phyloP scores from a whole-genome alignment of 2,113 vertebrate genomes.

The Thalassoma bifasciatum region DNA sequence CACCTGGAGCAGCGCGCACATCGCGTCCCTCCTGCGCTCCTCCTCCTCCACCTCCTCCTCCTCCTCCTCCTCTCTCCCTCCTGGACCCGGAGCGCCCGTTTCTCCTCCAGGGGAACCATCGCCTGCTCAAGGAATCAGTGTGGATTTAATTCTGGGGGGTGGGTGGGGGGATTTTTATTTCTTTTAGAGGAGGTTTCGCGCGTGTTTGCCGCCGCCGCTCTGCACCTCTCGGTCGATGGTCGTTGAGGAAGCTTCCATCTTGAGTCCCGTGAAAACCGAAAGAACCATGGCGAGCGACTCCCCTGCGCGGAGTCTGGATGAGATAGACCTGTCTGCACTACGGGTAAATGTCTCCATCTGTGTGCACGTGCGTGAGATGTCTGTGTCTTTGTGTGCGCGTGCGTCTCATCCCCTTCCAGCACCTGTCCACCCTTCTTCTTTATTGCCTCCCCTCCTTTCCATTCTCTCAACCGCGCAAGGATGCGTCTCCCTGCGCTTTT shows the following conservation, averaged over 20 bases:
- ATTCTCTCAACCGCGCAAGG: conserved; percentile 19
- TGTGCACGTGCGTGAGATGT: conserved; percentile 6
- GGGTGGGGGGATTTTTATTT: conserved; percentile 39
- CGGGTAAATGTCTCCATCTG: conserved; percentile 84
- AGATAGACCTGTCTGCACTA: conserved; percentile 96
- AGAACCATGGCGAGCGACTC: conserved; percentile 97
- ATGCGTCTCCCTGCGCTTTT: conserved; percentile 43
- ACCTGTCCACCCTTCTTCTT: conserved; percentile 45
- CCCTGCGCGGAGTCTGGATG: conserved; percentile 95
- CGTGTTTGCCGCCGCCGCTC: conserved; percentile 40
- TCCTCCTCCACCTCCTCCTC: conserved; percentile 30
- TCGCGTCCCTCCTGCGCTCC: conserved; percentile 29
- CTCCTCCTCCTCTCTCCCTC: conserved; percentile 3
- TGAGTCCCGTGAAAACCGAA: conserved; percentile 74
- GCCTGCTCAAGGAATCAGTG: not conserved
- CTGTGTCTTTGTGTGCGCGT: conserved; percentile 19
- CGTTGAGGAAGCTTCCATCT: conserved; percentile 75
- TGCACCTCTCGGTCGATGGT: conserved; percentile 75
- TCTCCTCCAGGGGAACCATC: not conserved
- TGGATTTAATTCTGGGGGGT: conserved; percentile 40
- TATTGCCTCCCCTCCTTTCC: not conserved
- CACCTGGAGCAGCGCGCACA: conserved; percentile 60
- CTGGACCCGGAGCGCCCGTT: conserved; percentile 20
- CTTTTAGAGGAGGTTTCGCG: conserved; percentile 54
- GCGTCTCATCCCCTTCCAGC: conserved; percentile 17